Conservation (phyloP, 2,113 vertebrate genomes). For the Tretioscincus oriximinensis region DNA sequence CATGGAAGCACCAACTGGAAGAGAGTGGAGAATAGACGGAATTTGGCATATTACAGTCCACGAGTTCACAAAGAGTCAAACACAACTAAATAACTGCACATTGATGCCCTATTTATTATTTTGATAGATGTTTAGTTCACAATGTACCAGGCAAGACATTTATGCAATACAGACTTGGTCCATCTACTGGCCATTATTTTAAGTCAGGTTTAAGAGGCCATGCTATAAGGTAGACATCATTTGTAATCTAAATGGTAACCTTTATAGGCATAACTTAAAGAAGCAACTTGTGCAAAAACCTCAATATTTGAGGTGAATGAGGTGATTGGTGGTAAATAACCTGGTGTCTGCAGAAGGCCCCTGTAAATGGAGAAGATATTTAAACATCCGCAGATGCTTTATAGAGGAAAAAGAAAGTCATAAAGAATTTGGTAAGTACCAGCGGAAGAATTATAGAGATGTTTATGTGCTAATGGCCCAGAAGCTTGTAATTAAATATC, state of each 20-base stretch:
- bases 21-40: too few relatives aligned
- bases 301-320: not conserved
- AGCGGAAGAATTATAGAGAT: constrained; percentile 21
- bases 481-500: constrained; percentile 52
- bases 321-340: too few relatives aligned
- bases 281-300: not conserved
- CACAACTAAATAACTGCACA: too few relatives aligned
- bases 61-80: too few relatives aligned
- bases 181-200: too few relatives aligned
- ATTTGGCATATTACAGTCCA: too few relatives aligned
- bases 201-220: not conserved
- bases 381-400: constrained; percentile 4
- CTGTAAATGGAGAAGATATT: not conserved
- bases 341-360: not conserved
- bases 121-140: too few relatives aligned
- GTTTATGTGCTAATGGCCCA: constrained; percentile 47
- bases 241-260: not conserved
- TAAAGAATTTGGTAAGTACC: constrained; percentile 29
- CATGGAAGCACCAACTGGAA: too few relatives aligned
- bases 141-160: too few relatives aligned
- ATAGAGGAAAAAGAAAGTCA: constrained; percentile 21
- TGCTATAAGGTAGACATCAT: too few relatives aligned
- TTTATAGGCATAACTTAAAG: not conserved
- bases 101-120: too few relatives aligned
- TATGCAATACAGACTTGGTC: too few relatives aligned